Base-by-base conservation (phyloP, 2,797 vertebrate genomes). In the Clarias fuscus region DNA sequence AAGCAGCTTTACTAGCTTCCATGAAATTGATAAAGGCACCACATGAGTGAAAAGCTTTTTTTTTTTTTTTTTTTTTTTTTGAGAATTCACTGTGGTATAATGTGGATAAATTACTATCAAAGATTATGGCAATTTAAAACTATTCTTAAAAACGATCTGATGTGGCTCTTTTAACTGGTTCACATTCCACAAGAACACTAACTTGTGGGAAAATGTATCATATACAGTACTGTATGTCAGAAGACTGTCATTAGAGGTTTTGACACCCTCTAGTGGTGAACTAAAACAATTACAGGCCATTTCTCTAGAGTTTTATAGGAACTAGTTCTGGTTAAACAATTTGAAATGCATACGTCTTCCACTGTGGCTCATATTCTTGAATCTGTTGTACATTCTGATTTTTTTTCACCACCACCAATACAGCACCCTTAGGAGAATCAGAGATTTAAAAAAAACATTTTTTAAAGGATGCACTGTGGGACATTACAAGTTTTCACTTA, bases 201-300 rank as follows among this genome's bases (percentile, higher is more conserved):
- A 78, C 61, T 62, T 61, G 17, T 20, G 62, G 13, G n/a, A 0
- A 24, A 3, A 40, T 64, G 3, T 17, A 33, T 64, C 22, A 61
- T 20, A 14, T 33, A 48, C 8, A 8, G 7, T 48, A 48, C 43
- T 43, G 7, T 43, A 77, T 5, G 27, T 53, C 20, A 58, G 43
- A 37, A 33, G 27, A 5, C 64, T 33, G 17, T 40, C 37, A 48
- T 83, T 10, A 53, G 43, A 20, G n/a, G 37, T 53, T 62, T 27
- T 88, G 56, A 92, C 90, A 33, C 53, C 92, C 91, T 93, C 93
- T 93, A 84, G 90, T 94, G 94, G 90, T 84, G 10, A 53, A 88
- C 84, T 4, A 43, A 78, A 80, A 24, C 17, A 88, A 65, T 37
- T 67, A 27, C 20, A 59, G 1, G 24, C 17, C 0, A 64, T 70